Evolutionary conservation across 2,888 invertebrate genomes (phyloP).

Genomic region (Bruchidius siliquastri): DNA sequence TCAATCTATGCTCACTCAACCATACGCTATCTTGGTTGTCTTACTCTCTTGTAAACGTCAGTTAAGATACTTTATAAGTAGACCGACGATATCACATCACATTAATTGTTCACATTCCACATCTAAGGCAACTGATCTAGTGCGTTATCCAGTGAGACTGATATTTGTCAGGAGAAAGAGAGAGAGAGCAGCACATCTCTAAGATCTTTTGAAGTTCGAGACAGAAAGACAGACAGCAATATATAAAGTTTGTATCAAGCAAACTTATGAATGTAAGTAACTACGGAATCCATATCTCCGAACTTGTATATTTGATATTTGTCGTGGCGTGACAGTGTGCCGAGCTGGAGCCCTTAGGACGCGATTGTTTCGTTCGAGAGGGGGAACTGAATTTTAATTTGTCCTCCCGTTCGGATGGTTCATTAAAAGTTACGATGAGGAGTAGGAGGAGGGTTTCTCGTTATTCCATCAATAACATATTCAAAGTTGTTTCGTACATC

Average conservation of each 20-base stretch:
- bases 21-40: no score
- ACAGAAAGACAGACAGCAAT: constrained; percentile 32
- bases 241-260: constrained; percentile 42
- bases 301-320: constrained; percentile 43
- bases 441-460: not conserved
- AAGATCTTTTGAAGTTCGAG: constrained; percentile 28
- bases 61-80: no score
- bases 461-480: not conserved
- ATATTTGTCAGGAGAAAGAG: constrained; percentile 25
- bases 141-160: not conserved
- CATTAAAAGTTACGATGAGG: not conserved
- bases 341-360: constrained; percentile 22
- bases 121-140: not conserved
- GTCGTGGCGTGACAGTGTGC: constrained; percentile 24
- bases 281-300: constrained; percentile 42
- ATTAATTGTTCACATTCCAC: not conserved
- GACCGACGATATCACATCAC: no score
- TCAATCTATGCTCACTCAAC: no score
- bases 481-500: not conserved
- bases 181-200: not conserved
- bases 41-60: no score
- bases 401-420: not conserved
- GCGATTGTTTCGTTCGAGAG: constrained; percentile 27
- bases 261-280: constrained; percentile 42
- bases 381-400: constrained; percentile 8